Evolutionary conservation across 2,113 vertebrate species (phyloP).

Genomic region (Toxotes chatareus): DNA sequence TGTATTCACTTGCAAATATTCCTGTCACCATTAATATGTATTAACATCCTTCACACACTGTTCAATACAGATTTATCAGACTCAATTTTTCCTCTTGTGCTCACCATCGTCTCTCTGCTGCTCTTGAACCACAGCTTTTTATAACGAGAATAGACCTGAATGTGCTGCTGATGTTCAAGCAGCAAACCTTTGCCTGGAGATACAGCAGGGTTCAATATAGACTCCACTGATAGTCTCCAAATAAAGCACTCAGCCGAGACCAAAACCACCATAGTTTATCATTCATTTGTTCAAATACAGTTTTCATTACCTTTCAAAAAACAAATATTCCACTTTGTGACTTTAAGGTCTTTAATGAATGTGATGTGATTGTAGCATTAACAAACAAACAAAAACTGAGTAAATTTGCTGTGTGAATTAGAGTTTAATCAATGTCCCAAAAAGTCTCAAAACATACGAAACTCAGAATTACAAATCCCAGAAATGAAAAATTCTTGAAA

Average conservation of each 20-base stretch:
- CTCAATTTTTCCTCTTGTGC: slow-evolving; percentile 76
- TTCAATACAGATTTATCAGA: slow-evolving; percentile 85
- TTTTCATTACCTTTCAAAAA: neutral
- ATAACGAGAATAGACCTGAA: slow-evolving; percentile 58
- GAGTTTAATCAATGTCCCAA: neutral
- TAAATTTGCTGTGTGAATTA: neutral
- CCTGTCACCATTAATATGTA: slow-evolving; percentile 96
- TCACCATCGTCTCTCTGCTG: slow-evolving; percentile 64
- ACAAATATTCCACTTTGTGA: neutral
- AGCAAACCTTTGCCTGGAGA: slow-evolving; percentile 41
- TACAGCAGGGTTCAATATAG: slow-evolving; percentile 19
- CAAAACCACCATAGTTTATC: neutral
- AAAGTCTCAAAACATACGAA: neutral
- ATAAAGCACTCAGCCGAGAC: neutral
- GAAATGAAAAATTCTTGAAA: neutral
- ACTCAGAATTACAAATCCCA: neutral
- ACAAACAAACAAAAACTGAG: neutral
- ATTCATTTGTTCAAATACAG: slow-evolving; percentile 4
- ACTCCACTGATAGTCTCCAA: neutral
- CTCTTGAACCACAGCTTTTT: slow-evolving; percentile 66
- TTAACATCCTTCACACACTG: slow-evolving; percentile 86
- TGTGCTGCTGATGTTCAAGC: slow-evolving; percentile 63
- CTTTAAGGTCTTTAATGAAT: neutral
- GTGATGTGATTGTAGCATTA: neutral
- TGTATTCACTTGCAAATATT: slow-evolving; percentile 92